Evolutionary conservation across 2,113 vertebrate genomes (phyloP), one percentile per base, ranked within the genome.

Genomic region (Aegypius monachus): DNA sequence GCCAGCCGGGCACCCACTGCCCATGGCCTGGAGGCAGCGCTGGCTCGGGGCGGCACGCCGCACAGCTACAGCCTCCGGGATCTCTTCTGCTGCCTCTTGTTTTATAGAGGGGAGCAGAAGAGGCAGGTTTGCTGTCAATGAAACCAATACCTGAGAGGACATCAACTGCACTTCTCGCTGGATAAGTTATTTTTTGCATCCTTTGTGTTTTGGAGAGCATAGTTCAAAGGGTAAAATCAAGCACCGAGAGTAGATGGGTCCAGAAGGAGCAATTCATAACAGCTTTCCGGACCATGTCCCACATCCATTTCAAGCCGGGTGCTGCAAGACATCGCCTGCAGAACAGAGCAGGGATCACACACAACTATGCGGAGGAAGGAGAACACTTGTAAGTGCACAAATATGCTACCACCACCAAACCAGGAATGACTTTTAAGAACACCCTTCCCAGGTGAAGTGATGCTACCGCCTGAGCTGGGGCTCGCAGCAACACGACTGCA

Each of bases 41-140:
- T 10, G 31, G 68, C 62, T 17, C 1, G 0, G 32, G 42, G 36
- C 9, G 1, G 27, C 21, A 56, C 3, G 0, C 42, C 22, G 16
- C 19, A 10, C 5, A 13, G 43, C 27, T 7, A 13, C 40, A 13
- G 71, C 48, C 56, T 4, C 31, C 0, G 1, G 8, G 13, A 6
- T 4, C n/a, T 15, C 26, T 59, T 16, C 61, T 63, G 59, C 55
- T n/a, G 77, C 59, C 36, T 78, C 16, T 3, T 19, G 13, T 17
- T 55, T 34, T 27, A 21, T 1, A n/a, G 53, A 3, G 9, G 22
- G 45, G 9, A 65, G 16, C 42, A 31, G 16, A 16, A 58, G 31
- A 45, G 23, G 56, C 14, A 15, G 23, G 29, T 36, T 38, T 72
- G 29, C 79, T 27, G 40, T 18, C 6, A 2, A 14, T 18, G 43